phyloP scores from a whole-genome alignment of 2,888 invertebrate species.

The Vandiemenella viatica region DNA sequence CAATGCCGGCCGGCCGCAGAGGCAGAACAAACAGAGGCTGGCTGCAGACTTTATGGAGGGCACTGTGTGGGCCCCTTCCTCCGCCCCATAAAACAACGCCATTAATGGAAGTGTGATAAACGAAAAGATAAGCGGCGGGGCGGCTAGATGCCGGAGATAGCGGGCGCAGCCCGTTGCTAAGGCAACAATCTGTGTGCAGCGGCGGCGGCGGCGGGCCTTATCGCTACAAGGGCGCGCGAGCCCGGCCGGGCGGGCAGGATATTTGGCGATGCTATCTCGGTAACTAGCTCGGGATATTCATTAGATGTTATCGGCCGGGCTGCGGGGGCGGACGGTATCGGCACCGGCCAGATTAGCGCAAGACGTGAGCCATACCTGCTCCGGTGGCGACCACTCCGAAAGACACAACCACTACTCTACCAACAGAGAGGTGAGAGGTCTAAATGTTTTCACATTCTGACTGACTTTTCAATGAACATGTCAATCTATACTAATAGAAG shows the following conservation, averaged over 20 bases:
- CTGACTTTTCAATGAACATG: too few species aligned
- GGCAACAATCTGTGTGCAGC: slow-evolving; percentile 12
- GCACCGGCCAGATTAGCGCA: too few species aligned
- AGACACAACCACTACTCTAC: too few species aligned
- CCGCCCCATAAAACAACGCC: slow-evolving; percentile 10
- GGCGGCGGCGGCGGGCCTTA: slow-evolving; percentile 2
- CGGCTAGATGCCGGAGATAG: slow-evolving; percentile 12
- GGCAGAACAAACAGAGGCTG: neutral
- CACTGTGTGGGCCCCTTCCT: slow-evolving; percentile 2
- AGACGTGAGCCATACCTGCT: too few species aligned
- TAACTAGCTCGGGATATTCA: slow-evolving; percentile 18
- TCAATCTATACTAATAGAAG: too few species aligned
- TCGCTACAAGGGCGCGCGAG: slow-evolving; percentile 22
- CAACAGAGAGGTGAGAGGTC: too few species aligned
- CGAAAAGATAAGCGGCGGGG: slow-evolving; percentile 6
- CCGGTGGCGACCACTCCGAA: too few species aligned
- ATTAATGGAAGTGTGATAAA: slow-evolving; percentile 14
- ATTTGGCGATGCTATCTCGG: slow-evolving; percentile 17
- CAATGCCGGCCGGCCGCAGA: neutral
- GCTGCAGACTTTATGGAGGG: slow-evolving; percentile 10
- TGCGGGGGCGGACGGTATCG: neutral
- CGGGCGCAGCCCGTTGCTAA: slow-evolving; percentile 9
- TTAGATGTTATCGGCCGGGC: slow-evolving; percentile 14
- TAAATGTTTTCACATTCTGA: too few species aligned
- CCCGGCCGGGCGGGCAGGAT: slow-evolving; percentile 20